A percentile compares a stretch with the other conserved stretches of the same genome.
Conservation (phyloP, 1,140 invertebrate genomes). For the Drosophila miranda region DNA sequence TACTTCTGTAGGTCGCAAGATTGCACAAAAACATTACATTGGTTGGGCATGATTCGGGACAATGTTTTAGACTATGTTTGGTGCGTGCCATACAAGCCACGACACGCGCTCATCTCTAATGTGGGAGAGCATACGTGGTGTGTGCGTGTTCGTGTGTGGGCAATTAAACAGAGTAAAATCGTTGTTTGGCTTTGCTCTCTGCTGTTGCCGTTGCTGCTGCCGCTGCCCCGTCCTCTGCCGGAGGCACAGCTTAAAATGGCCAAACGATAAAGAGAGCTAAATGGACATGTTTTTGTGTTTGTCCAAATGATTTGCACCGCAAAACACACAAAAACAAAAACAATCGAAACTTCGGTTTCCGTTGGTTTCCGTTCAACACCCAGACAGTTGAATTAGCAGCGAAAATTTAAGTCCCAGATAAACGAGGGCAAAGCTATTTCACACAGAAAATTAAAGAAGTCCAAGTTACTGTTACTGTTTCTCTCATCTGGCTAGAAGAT, state of each 20-base stretch:
- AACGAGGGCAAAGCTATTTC: slow-evolving; percentile 31
- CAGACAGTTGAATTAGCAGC: slow-evolving; percentile 50
- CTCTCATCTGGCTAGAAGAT: slow-evolving; percentile 32
- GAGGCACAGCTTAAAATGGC: slow-evolving; percentile 34
- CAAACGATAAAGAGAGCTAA: slow-evolving; percentile 39
- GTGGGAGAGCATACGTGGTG: no score
- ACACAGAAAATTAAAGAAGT: slow-evolving; percentile 16
- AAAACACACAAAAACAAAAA: slow-evolving; percentile 10
- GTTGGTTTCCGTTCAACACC: no score
- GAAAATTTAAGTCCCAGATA: slow-evolving; percentile 18
- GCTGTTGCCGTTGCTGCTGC: no score
- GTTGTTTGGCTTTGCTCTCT: slow-evolving; percentile 8
- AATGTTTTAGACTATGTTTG: background rate
- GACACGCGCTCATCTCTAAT: no score
- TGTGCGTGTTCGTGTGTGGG: background rate
- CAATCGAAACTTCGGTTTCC: background rate
- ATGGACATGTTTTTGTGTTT: slow-evolving; percentile 40
- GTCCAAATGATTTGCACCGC: slow-evolving; percentile 36
- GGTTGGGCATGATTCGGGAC: no score
- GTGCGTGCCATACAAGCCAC: no score
- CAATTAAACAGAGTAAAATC: slow-evolving; percentile 26
- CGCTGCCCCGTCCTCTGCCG: no score
- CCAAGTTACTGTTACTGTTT: slow-evolving; percentile 2
- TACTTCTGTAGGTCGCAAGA: no score
- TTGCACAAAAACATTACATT: no score